Evolutionary conservation across 2,797 vertebrate genomes (phyloP), one percentile per base, ranked within the genome.

Genomic region (Thalassophryne amazonica): DNA sequence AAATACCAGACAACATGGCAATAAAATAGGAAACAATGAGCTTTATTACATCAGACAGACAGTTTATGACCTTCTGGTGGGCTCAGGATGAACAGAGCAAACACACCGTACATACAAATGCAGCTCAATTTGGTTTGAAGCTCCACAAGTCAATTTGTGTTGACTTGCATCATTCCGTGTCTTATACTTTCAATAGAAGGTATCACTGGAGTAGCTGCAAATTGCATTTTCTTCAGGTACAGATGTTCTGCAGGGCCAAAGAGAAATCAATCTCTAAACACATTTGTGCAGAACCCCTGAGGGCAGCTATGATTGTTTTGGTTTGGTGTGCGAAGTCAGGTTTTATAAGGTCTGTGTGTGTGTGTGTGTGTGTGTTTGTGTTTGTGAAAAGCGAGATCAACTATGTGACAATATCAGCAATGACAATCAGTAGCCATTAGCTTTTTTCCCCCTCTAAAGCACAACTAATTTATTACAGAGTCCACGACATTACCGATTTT

Each of bases 241-340:
- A 59, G 68, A 60, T 48, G 7, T 48, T 72, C 52, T 69, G 60
- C 68, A 50, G 69, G 39, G 48, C 41, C 46, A 34, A 9, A 29
- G 52, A 69, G 59, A 81, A 78, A 83, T 84, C 84, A 78, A 81
- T 87, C 77, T 78, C 46, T 13, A 45, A 58, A 71, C 60, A 71
- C 65, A 33, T 56, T 78, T 64, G 47, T 41, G 24, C 57, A 55
- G 29, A 69, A 60, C 42, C 59, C 74, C 64, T 1, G 0, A 15
- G 73, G 73, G 58, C 23, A 17, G 48, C 16, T 1, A 40, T 70
- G 58, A 34, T 72, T 62, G 63, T 73, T 73, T 70, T 48, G 40
- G 59, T 76, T 13, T 41, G 60, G 42, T 49, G 49, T 53, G 49
- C 52, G 60, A 48, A 69, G 60, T 71, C 62, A 46, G 42, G 24